phyloP scores from a whole-genome alignment of 2,797 vertebrate species.

The Sebastes hopkinsi region DNA sequence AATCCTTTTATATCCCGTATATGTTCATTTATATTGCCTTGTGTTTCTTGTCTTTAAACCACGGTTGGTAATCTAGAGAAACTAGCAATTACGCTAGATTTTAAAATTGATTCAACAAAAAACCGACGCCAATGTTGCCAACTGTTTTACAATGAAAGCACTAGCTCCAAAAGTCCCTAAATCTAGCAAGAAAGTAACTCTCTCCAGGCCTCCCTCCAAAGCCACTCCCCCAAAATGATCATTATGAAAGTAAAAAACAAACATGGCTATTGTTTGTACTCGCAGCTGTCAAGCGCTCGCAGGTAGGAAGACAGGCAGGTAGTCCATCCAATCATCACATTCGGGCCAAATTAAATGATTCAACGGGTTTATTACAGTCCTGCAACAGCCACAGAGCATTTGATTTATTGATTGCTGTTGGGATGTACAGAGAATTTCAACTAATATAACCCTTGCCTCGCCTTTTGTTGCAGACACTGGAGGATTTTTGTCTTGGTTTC shows the following conservation, averaged over 20 bases:
- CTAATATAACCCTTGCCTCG: background rate
- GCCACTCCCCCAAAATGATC: no score
- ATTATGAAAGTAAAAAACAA: no score
- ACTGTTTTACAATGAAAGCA: background rate
- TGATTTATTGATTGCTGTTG: background rate
- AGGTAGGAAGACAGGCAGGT: no score
- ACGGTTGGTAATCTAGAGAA: background rate
- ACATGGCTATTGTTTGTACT: no score
- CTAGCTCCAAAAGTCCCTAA: no score
- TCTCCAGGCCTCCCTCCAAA: no score
- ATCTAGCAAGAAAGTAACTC: no score
- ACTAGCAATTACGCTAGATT: background rate
- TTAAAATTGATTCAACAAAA: background rate
- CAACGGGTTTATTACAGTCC: background rate
- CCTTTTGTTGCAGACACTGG: background rate
- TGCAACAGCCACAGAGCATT: fast-evolving
- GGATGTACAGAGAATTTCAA: background rate
- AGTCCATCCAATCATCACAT: background rate
- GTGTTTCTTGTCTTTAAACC: background rate
- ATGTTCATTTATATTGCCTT: background rate
- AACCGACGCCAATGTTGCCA: fast-evolving
- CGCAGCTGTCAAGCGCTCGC: no score
- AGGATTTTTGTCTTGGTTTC: background rate
- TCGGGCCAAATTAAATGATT: background rate
- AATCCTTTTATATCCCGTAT: background rate